phyloP scores from a whole-genome alignment of 2,113 vertebrate species.

The Ctenodactylus gundi region DNA sequence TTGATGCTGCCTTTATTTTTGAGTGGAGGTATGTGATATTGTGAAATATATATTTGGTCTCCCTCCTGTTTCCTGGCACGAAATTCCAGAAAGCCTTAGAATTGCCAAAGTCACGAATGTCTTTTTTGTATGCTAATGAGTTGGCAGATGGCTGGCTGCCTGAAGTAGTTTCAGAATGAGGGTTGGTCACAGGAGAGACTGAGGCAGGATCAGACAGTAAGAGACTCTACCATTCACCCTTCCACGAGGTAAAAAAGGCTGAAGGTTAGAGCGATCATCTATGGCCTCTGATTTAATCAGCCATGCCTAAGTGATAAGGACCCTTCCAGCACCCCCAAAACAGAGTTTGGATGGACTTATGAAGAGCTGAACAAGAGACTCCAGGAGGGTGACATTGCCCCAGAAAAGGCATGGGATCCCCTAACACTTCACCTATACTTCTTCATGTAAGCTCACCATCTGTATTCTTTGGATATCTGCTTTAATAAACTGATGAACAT shows the following conservation, averaged over 20 bases:
- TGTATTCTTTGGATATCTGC: background rate
- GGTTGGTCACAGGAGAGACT: background rate
- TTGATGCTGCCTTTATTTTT: conserved; percentile 38
- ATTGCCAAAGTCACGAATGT: background rate
- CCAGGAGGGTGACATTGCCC: background rate
- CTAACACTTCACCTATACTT: background rate
- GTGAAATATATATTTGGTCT: background rate
- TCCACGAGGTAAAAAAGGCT: background rate
- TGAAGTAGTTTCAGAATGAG: background rate
- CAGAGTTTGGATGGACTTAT: background rate
- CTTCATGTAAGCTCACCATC: background rate
- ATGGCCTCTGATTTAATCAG: background rate
- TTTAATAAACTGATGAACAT: background rate
- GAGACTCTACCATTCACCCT: background rate
- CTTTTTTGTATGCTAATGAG: background rate
- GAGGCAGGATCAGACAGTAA: background rate
- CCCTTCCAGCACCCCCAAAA: background rate
- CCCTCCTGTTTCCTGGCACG: background rate
- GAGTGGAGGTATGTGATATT: background rate
- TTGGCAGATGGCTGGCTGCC: background rate
- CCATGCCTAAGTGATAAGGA: background rate
- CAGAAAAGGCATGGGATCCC: too few species aligned
- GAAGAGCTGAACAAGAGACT: background rate
- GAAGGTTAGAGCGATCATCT: background rate
- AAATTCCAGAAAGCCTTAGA: background rate